Evolutionary conservation across 2,113 vertebrate genomes (phyloP), one percentile per base, ranked within the genome.

Genomic region (Nycticryphes semicollaris): DNA sequence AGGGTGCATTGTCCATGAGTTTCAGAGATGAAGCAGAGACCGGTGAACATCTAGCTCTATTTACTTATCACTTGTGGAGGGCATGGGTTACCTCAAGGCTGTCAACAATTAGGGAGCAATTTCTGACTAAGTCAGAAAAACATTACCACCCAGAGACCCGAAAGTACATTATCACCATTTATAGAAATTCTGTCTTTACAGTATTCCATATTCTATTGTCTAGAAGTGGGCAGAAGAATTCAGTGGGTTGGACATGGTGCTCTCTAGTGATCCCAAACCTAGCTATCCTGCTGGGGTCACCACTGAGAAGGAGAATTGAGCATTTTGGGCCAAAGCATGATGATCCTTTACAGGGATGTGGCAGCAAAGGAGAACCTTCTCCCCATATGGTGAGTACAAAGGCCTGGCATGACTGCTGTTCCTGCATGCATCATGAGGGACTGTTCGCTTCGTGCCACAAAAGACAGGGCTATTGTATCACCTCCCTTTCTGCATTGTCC

Each of bases 71-170:
- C 54, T 91, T 87, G 69, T 0, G 1, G 62, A 94, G 83, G 86
- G 73, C 91, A 94, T 89, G 92, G 89, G 89, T 96, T 96, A 96
- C 95, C 89, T 94, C 94, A 96, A 94, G 89, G 63, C 91, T 96
- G 93, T 87, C 94, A 96, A 79, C 95, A 96, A 89, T 91, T 62
- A 92, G 62, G 67, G 50, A 94, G 37, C 50, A 79, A 92, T 91
- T 95, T 95, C 80, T 97, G 92, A 96, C 86, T 94, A 94, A 94
- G 89, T 78, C 57, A 91, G 70, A 87, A 96, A 93, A 93, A 50
- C 62, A 80, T 77, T 48, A 85, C 89, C 89, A 95, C 87, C 77
- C 90, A 96, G 90, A 94, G 73, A 69, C 90, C 41, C 91, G 62
- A 43, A 28, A 82, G 77, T 51, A 89, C 54, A 48, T 37, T 76